Percentiles rank a stretch among this genome's conserved stretches.
These are phyloP conservation scores for Nematostella vectensis DNA, from an alignment of 92 coral and sea anemone genomes.

Conservation along the genomic window DNA sequence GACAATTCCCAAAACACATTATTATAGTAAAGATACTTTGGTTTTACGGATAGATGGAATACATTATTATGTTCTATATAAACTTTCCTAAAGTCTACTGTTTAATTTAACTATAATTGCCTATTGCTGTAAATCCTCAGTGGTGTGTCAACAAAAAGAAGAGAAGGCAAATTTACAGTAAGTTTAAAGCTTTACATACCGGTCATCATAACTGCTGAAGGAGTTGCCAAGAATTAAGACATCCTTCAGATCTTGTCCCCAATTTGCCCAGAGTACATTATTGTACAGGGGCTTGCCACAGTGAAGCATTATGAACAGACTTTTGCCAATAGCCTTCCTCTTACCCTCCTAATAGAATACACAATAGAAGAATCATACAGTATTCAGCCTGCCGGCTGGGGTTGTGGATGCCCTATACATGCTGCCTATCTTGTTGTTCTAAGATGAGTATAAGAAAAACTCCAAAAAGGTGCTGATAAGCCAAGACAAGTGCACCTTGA, in stretches of 20 bases:
- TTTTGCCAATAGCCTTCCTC: constrained; percentile 40
- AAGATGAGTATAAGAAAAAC: background rate
- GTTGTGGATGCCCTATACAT: background rate
- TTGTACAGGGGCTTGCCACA: constrained; percentile 95
- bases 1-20: no score
- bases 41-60: no score
- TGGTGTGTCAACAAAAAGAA: no score
- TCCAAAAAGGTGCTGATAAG: background rate
- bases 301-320: constrained; percentile 81
- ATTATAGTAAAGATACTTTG: no score
- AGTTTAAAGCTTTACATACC: no score
- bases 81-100: no score
- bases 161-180: no score
- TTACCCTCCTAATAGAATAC: constrained; percentile 65
- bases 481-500: no score
- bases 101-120: no score
- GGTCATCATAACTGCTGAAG: constrained; percentile 72
- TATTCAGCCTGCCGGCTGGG: background rate
- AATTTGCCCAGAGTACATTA: constrained; percentile 91
- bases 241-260: constrained; percentile 65
- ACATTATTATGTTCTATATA: no score
- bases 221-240: constrained; percentile 83
- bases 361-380: background rate
- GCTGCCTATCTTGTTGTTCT: background rate
- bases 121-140: no score